Conservation (phyloP, 2,113 vertebrate genomes). For the Protobothrops mucrosquamatus region DNA sequence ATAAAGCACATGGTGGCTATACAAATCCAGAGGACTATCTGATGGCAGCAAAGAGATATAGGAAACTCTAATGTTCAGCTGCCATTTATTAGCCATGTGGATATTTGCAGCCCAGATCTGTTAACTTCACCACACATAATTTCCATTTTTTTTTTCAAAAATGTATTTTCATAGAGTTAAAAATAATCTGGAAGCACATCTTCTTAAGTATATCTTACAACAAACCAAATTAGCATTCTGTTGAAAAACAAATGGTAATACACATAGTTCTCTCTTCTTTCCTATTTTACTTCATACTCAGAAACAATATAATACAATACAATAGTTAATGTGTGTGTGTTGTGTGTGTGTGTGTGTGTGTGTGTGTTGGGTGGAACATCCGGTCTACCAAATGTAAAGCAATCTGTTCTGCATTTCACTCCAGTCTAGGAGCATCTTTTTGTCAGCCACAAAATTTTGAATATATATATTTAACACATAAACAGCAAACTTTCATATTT, state of each 20-base stretch:
- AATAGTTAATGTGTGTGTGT: not conserved
- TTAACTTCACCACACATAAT: not conserved
- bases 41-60: not conserved
- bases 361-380: too few relatives aligned
- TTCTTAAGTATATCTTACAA: not conserved
- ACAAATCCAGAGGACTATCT: not conserved
- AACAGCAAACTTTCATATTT: not conserved
- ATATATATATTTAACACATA: not conserved
- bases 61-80: not conserved
- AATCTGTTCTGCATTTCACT: too few relatives aligned
- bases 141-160: not conserved
- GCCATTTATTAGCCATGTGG: not conserved
- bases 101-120: not conserved
- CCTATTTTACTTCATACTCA: not conserved
- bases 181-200: not conserved
- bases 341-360: too few relatives aligned
- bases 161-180: not conserved
- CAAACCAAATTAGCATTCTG: not conserved
- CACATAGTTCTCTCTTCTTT: not conserved
- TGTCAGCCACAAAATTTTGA: too few relatives aligned
- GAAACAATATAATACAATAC: not conserved
- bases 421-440: too few relatives aligned
- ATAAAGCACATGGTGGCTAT: not conserved
- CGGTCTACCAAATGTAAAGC: too few relatives aligned
- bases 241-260: not conserved